phyloP scores from a whole-genome alignment of 2,888 invertebrate genomes.

The Drosophila nr. perissopoda region DNA sequence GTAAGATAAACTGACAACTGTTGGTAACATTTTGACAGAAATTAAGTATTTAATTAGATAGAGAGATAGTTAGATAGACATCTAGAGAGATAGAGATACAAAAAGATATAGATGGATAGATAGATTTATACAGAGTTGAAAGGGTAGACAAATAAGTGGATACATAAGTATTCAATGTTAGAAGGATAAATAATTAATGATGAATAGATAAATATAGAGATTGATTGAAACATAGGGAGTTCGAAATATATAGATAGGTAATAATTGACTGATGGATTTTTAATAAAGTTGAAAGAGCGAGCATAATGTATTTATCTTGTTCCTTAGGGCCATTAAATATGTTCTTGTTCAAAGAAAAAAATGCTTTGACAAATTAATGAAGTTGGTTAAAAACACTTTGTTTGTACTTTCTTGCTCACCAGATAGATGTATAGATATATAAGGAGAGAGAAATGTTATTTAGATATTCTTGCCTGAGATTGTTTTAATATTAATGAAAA shows the following conservation, averaged over 20 bases:
- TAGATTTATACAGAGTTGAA: accelerated
- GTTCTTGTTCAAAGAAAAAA: too few species aligned
- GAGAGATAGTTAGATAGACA: too few species aligned
- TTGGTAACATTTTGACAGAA: neutral
- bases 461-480: neutral
- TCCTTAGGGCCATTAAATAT: neutral
- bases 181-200: neutral
- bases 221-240: neutral
- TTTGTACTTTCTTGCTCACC: too few species aligned
- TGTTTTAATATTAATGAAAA: too few species aligned
- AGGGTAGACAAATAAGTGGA: neutral
- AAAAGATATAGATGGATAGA: neutral
- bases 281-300: neutral
- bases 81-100: neutral
- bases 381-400: too few species aligned
- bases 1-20: neutral
- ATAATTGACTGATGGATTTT: neutral
- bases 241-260: neutral
- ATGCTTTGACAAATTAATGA: too few species aligned
- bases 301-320: neutral
- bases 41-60: neutral
- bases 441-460: neutral
- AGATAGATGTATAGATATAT: neutral
- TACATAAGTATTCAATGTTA: neutral
- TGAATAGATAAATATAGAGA: neutral